Base-by-base conservation (phyloP, 2,797 vertebrate genomes). In the Cheirogaleus major region DNA sequence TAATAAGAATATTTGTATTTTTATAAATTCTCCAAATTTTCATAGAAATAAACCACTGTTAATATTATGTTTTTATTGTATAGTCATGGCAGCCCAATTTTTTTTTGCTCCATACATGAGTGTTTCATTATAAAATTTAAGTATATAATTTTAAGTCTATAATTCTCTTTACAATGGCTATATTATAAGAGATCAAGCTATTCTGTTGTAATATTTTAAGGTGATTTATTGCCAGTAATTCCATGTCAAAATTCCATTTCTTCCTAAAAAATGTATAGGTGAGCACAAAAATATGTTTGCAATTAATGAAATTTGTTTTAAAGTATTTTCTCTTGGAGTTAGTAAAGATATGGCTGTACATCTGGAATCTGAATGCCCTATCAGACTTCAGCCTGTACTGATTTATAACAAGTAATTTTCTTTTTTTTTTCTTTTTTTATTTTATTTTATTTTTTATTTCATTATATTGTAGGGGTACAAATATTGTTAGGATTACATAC, bases 391-490 rank as follows among this genome's bases (percentile, higher is more conserved):
- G 78, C 35, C 81, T 95, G n/a, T 94, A 91, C 91, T 97, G 55
- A 69, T 97, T 98, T 98, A 87, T 96, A 96, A 93, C 43, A 75
- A 97, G 65, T 97, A 98, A 98, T 98, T 98, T 90, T 96, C 93
- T 98, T n/a, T n/a, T n/a, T n/a, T n/a, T n/a, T n/a, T n/a, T n/a
- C n/a, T n/a, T n/a, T n/a, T n/a, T n/a, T n/a, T n/a, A n/a, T n/a
- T n/a, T n/a, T n/a, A n/a, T n/a, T n/a, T n/a, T n/a, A n/a, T n/a
- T n/a, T n/a, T n/a, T n/a, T n/a, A n/a, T n/a, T n/a, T n/a, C n/a
- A n/a, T n/a, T n/a, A n/a, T n/a, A n/a, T n/a, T n/a, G n/a, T n/a
- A n/a, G n/a, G n/a, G n/a, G n/a, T n/a, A n/a, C n/a, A n/a, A n/a
- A n/a, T n/a, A n/a, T n/a, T n/a, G n/a, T n/a, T n/a, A n/a, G n/a